Percentiles rank a stretch among this genome's conserved stretches.
Evolutionary conservation across 2,113 vertebrate genomes (phyloP).

Genomic region (Stegastes partitus): DNA sequence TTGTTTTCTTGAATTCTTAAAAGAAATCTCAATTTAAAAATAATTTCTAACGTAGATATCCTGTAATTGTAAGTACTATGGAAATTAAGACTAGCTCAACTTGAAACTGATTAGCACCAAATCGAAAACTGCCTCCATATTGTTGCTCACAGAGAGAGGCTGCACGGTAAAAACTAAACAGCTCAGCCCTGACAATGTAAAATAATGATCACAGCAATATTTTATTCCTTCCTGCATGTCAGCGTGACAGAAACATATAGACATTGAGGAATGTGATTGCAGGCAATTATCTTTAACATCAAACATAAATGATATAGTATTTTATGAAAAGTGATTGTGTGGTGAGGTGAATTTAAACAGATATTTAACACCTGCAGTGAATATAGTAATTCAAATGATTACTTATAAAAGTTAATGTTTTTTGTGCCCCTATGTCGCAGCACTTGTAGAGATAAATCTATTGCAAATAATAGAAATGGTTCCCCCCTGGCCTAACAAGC

Average conservation of each 20-base stretch:
- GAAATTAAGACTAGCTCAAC: background rate
- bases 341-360: too few species aligned
- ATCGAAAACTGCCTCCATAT: background rate
- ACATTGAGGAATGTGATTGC: background rate
- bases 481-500: too few species aligned
- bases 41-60: background rate
- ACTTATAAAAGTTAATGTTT: too few species aligned
- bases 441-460: too few species aligned
- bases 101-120: slow-evolving; percentile 1
- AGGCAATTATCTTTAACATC: background rate
- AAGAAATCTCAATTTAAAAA: background rate
- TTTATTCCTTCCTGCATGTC: background rate
- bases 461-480: background rate
- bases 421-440: too few species aligned
- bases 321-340: too few species aligned
- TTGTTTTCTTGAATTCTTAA: too few species aligned
- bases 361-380: too few species aligned
- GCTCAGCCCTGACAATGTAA: background rate
- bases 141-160: background rate
- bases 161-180: background rate
- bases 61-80: background rate
- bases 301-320: background rate
- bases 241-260: background rate
- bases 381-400: too few species aligned
- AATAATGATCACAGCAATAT: background rate